These are phyloP conservation scores for Tetramorium bicarinatum DNA, from an alignment of 2,888 invertebrate species.

Conservation along the genomic window DNA sequence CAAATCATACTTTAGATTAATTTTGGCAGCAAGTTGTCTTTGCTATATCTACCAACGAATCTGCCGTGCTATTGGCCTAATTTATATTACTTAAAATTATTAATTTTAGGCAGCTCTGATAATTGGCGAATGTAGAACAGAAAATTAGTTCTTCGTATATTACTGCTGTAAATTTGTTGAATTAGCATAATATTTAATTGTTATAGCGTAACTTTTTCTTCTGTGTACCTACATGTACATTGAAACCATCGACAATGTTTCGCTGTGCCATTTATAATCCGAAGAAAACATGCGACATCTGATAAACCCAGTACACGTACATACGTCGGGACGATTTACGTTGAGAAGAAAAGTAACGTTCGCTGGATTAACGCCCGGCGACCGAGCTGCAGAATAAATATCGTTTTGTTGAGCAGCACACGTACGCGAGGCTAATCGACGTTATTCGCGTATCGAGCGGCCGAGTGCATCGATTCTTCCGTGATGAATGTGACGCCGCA, in stretches of 20 bases:
- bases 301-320: slow-evolving; percentile 30
- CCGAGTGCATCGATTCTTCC: slow-evolving; percentile 33
- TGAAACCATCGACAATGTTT: neutral
- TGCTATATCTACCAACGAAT: no score
- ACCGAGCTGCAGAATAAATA: slow-evolving; percentile 62
- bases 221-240: neutral
- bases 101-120: no score
- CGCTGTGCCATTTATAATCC: slow-evolving; percentile 16
- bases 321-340: slow-evolving; percentile 35
- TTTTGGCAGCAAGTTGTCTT: no score
- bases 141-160: no score
- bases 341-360: slow-evolving; percentile 55
- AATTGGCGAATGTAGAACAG: no score
- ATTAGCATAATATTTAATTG: no score
- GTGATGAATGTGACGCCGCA: slow-evolving; percentile 59
- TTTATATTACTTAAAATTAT: no score
- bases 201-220: no score
- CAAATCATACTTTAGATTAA: no score
- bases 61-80: no score
- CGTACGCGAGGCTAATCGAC: slow-evolving; percentile 59
- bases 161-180: no score
- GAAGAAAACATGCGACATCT: slow-evolving; percentile 7
- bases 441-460: slow-evolving; percentile 55
- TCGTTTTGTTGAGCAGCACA: slow-evolving; percentile 49
- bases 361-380: slow-evolving; percentile 57